phyloP scores from a whole-genome alignment of 2,113 vertebrate genomes.

The Telmatochromis sp. region DNA sequence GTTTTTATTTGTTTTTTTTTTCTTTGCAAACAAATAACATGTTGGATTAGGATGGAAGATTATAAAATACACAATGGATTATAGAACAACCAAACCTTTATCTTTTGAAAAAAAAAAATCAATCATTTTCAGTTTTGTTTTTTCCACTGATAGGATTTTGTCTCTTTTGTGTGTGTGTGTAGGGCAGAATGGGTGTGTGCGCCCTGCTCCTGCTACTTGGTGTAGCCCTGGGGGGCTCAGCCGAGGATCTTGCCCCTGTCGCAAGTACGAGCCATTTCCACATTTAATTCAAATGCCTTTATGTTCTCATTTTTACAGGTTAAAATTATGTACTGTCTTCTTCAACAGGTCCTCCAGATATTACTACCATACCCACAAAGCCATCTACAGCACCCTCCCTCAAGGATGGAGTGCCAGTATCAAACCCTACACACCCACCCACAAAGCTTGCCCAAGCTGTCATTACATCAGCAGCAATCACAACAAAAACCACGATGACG shows the following conservation, averaged over 20 bases:
- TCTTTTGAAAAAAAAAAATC: not conserved
- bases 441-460: not conserved
- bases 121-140: not conserved
- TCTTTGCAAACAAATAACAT: not conserved
- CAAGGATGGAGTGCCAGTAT: not conserved
- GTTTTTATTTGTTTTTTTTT: not conserved
- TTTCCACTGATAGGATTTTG: not conserved
- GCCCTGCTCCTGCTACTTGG: constrained; percentile 81
- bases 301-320: not conserved
- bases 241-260: constrained; percentile 51
- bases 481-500: not conserved
- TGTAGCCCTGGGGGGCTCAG: constrained; percentile 71
- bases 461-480: not conserved
- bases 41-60: not conserved
- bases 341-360: constrained; percentile 24
- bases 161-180: not conserved
- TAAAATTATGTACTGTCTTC: not conserved
- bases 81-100: not conserved
- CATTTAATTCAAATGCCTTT: not conserved
- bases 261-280: constrained; percentile 65
- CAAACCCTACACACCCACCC: not conserved
- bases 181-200: constrained; percentile 93
- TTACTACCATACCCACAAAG: constrained; percentile 28
- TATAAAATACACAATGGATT: not conserved
- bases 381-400: not conserved